Base-by-base conservation (phyloP, 2,113 vertebrate species). In the Engystomops pustulosus region DNA sequence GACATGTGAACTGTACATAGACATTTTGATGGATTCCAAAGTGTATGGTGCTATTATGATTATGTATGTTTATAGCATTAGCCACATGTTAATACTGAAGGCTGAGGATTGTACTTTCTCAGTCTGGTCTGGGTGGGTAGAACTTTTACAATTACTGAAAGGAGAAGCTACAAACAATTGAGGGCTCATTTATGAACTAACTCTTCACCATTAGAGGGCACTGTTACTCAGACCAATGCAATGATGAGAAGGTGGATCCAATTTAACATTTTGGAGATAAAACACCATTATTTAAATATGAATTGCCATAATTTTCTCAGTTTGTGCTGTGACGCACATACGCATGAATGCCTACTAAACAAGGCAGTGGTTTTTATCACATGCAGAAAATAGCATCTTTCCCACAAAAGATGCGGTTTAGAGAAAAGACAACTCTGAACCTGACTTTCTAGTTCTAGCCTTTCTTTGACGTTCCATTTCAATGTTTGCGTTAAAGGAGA, bases 401-500 rank as follows among this genome's bases (percentile, higher is more conserved):
- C 32, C 68, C 51, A 72, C 49, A 71, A 82, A 82, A 82, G 72
- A 77, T 78, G 60, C 36, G 55, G 53, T 55, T 77, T 68, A 69
- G 14, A 47, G 74, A 41, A 84, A 78, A 51, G 60, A 68, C 20
- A 83, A 76, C 70, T 47, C 11, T 65, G 20, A 67, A 83, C 0
- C 17, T 85, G 87, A 85, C 74, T 81, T 75, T 85, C 65, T 79
- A 47, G 44, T 53, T 62, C 85, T 82, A 44, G 78, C 83, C 62
- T 87, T 85, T 70, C 79, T 87, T 87, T 87, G 86, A 87, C 85
- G 14, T 18, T 30, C 25, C 9, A 45, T 27, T 80, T 75, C 67
- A 34, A 0, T 87, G 83, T 85, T 86, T 88, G 89, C 87, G 87
- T 71, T 72, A 87, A 85, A 71, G 14, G 17, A 65, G 53, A 58